Evolutionary conservation across 2,888 invertebrate species (phyloP), one percentile per base, ranked within the genome.

Genomic region (Thymelicus sylvestris): DNA sequence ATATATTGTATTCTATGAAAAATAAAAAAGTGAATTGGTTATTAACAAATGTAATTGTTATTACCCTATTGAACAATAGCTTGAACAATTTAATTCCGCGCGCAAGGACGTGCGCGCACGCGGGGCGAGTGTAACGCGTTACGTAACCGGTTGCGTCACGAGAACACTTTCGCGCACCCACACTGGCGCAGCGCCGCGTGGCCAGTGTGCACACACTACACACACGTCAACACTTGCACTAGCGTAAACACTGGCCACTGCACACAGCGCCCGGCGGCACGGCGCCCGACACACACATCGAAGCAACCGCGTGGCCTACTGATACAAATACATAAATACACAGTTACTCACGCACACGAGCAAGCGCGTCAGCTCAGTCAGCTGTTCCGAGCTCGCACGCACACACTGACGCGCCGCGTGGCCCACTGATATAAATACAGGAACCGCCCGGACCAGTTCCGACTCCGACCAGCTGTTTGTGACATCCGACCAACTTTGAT

Each of bases 151-250:
- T 76, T 77, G 73, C 77, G 76, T 76, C 76, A 78, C 65, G 8
- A 13, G 71, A 63, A 70, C 74, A 76, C 78, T 78, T 79, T 78
- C 77, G 73, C 78, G 74, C 76, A 73, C 75, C 66, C 72, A 74
- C 75, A 75, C 75, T 6, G 55, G 71, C 70, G 71, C 72, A 72
- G 72, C 75, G 63, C 50, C 57, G 19, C 74, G 55, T 76, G 64
- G 59, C 68, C 73, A 68, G 31, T 44, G 44, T 19, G 59, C 19
- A 57, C 44, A 59, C 48, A 52, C 55, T n/a, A n/a, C n/a, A n/a
- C n/a, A n/a, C n/a, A n/a, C n/a, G 44, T 52, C 47, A 7, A 61
- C 60, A 61, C 44, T 41, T 44, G 41, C 60, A 19, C 60, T 19
- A 39, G 19, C 44, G 52, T 13, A n/a, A n/a, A 4, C 44, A 57